These are phyloP conservation scores for Astur gentilis DNA, from an alignment of 2,113 vertebrate species.

Conservation along the genomic window DNA sequence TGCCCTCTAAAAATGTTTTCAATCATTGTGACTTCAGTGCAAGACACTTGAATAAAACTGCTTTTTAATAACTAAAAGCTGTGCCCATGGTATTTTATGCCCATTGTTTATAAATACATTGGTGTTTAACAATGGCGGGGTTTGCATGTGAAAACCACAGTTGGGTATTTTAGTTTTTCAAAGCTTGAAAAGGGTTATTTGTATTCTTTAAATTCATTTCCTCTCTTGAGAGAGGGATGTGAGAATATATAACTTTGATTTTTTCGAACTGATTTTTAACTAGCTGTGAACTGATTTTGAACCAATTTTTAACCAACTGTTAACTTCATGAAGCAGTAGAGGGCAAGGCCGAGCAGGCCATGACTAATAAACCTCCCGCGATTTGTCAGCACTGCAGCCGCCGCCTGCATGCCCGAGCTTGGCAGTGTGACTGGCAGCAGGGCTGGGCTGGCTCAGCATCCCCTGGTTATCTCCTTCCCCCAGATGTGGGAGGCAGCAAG, in stretches of 20 bases:
- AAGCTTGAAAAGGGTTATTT: not conserved
- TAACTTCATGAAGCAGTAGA: not conserved
- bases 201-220: not conserved
- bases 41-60: not conserved
- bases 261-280: not conserved
- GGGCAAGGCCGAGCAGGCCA: accelerated
- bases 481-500: not conserved
- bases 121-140: accelerated
- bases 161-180: not conserved
- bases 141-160: not conserved
- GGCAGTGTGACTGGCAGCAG: not conserved
- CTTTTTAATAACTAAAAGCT: not conserved
- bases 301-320: accelerated
- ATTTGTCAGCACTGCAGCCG: not conserved
- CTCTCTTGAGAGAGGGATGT: not conserved
- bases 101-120: not conserved
- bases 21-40: not conserved
- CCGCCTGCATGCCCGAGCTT: not conserved
- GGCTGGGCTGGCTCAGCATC: not conserved
- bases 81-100: not conserved
- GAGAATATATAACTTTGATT: accelerated
- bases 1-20: not conserved
- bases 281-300: not conserved
- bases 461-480: not conserved
- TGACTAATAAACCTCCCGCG: accelerated